Conservation (phyloP, 1,140 invertebrate species). For the Penaeus vannamei region DNA sequence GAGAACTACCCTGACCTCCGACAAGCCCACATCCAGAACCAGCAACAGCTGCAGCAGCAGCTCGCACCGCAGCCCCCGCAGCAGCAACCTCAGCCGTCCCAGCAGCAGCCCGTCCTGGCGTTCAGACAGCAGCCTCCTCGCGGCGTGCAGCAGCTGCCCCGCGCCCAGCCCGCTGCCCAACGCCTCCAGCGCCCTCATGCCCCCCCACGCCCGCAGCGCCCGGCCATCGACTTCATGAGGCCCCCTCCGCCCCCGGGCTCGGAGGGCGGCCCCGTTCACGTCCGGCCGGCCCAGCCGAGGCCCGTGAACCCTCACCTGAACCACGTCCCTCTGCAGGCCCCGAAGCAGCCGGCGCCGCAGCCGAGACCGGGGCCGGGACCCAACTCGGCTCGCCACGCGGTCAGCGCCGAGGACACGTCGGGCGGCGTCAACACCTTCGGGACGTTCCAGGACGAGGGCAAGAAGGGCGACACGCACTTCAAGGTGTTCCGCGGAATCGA, state of each 20-base stretch:
- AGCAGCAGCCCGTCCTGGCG: constrained; percentile 21
- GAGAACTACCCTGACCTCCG: constrained; percentile 37
- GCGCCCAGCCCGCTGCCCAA: too few relatives aligned
- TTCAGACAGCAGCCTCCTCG: constrained; percentile 35
- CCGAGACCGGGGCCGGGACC: too few relatives aligned
- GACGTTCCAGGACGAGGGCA: constrained; percentile 48
- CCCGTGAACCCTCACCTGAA: neutral
- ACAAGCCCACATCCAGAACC: neutral
- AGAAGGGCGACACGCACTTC: constrained; percentile 51
- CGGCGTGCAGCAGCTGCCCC: too few relatives aligned
- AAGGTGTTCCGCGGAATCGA: constrained; percentile 37
- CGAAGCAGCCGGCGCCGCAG: neutral
- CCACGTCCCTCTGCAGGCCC: neutral
- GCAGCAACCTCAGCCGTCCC: too few relatives aligned
- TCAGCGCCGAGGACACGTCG: neutral
- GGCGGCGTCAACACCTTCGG: constrained; percentile 39
- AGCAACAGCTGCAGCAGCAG: neutral
- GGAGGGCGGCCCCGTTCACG: neutral
- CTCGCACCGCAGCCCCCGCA: neutral
- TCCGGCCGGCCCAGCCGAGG: neutral
- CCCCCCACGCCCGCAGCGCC: too few relatives aligned
- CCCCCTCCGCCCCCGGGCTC: constrained; percentile 8
- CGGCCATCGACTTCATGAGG: neutral
- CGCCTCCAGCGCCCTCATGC: too few relatives aligned
- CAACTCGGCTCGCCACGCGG: neutral